Percentiles rank a stretch among this genome's conserved stretches.
Conservation (phyloP, 2,797 vertebrate species). For the Phoeniculus purpureus region DNA sequence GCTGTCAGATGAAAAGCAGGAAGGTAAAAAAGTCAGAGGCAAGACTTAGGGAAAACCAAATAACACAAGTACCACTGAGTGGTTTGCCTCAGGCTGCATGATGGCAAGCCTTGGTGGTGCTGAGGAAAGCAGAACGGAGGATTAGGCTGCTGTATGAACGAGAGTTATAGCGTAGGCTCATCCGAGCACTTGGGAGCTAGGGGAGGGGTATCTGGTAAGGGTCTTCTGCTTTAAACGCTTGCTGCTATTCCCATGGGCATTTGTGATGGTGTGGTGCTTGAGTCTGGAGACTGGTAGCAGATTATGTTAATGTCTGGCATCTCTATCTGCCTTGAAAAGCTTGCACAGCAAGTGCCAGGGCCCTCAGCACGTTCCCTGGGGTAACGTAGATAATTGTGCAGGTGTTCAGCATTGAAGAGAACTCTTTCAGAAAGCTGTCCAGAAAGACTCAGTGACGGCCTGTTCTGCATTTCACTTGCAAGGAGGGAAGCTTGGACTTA, state of each 20-base stretch:
- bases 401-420: not conserved
- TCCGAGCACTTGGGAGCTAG: not conserved
- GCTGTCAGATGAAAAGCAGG: not conserved
- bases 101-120: too few species aligned
- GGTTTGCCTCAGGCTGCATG: not conserved
- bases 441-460: not conserved
- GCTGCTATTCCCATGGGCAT: not conserved
- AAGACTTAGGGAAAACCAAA: not conserved
- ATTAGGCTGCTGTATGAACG: not conserved
- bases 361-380: not conserved
- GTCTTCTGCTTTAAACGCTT: not conserved
- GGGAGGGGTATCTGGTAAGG: not conserved
- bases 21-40: not conserved
- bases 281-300: not conserved
- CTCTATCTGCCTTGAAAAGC: not conserved
- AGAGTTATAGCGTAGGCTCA: accelerated
- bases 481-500: not conserved
- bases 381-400: not conserved
- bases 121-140: not conserved
- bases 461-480: not conserved
- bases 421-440: not conserved
- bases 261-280: not conserved
- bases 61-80: not conserved
- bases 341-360: not conserved
- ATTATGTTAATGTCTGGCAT: not conserved